phyloP scores from a whole-genome alignment of 1,140 invertebrate species.

The Cephus cinctus region DNA sequence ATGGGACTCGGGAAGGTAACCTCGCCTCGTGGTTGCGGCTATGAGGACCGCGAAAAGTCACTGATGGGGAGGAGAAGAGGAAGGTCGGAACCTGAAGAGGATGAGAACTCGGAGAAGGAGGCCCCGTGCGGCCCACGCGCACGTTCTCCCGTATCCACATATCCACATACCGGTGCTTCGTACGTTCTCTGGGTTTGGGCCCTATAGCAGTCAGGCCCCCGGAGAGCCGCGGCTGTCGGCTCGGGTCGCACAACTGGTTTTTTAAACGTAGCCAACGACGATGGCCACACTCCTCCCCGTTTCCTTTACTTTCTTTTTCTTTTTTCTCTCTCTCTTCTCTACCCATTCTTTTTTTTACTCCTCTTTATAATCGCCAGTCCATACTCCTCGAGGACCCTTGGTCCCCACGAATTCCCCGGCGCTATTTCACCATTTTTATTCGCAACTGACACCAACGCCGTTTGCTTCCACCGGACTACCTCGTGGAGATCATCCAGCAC shows the following conservation, averaged over 20 bases:
- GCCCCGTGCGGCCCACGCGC: constrained; percentile 53
- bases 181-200: constrained; percentile 17
- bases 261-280: constrained; percentile 53
- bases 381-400: too few species aligned
- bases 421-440: constrained; percentile 27
- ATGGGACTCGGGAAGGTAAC: too few species aligned
- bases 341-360: too few species aligned
- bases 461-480: too few species aligned
- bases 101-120: constrained; percentile 19
- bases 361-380: constrained; percentile 56
- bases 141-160: constrained; percentile 32
- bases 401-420: constrained; percentile 41
- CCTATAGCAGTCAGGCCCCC: constrained; percentile 15
- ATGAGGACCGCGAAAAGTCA: constrained; percentile 11
- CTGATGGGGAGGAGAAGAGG: not conserved
- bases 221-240: constrained; percentile 35
- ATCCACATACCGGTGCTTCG: too few species aligned
- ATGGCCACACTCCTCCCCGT: constrained; percentile 48
- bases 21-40: constrained; percentile 11
- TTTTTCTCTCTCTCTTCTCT: too few species aligned
- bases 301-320: too few species aligned
- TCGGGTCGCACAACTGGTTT: constrained; percentile 54
- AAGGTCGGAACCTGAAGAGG: constrained; percentile 4
- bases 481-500: too few species aligned
- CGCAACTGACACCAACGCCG: not conserved